Conservation (phyloP, 2,888 invertebrate genomes). For the Drosophila cyrtoloma region DNA sequence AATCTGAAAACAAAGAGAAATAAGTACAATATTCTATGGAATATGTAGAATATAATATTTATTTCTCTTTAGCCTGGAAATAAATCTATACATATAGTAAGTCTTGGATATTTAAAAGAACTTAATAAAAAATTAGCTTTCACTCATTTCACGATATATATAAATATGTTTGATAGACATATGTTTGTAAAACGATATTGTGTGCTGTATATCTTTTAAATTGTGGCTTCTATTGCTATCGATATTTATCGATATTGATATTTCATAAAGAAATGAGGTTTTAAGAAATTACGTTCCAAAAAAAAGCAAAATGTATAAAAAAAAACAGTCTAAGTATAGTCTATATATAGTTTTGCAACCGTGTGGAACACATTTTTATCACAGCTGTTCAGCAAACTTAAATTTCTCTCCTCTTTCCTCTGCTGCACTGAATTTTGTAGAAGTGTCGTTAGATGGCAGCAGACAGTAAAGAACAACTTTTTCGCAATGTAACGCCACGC, state of each 20-base stretch:
- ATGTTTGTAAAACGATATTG: background rate
- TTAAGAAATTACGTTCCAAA: background rate
- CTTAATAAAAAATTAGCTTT: background rate
- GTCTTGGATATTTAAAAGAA: background rate
- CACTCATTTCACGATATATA: background rate
- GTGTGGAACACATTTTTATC: background rate
- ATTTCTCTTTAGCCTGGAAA: background rate
- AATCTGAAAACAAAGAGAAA: background rate
- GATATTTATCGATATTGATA: background rate
- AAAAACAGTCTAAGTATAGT: background rate
- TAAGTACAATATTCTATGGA: background rate
- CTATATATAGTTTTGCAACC: background rate
- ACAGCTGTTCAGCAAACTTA: constrained; percentile 31
- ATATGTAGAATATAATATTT: background rate
- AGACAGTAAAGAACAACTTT: constrained; percentile 35
- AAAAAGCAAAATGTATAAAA: background rate
- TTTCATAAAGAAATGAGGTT: background rate
- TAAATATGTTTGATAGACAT: background rate
- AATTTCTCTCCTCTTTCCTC: background rate
- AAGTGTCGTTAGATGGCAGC: constrained; percentile 20
- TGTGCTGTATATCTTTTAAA: background rate
- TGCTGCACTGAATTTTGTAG: constrained; percentile 14
- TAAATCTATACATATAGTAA: background rate
- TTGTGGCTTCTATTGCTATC: background rate
- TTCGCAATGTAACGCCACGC: constrained; percentile 27